phyloP scores from a whole-genome alignment of 2,113 vertebrate genomes.

The Myotis lucifugus region DNA sequence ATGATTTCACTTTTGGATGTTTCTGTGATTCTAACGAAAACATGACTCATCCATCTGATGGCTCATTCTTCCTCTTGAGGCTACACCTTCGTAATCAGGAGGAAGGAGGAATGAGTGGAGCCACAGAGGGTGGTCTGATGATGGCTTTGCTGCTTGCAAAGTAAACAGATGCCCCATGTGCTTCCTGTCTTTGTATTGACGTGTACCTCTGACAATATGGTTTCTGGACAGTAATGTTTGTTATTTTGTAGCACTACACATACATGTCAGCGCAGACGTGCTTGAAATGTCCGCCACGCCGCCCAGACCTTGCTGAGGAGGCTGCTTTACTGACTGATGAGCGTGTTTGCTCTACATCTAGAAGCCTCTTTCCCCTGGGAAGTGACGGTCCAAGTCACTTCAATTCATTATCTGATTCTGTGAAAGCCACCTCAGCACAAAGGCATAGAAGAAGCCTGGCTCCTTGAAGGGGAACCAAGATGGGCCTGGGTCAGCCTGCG shows the following conservation, averaged over 20 bases:
- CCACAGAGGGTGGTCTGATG: background rate
- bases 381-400: background rate
- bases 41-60: conserved; percentile 55
- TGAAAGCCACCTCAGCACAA: background rate
- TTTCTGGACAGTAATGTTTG: background rate
- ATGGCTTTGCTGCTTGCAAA: background rate
- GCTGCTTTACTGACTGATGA: background rate
- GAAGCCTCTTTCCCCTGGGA: background rate
- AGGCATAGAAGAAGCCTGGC: background rate
- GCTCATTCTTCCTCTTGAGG: conserved; percentile 58
- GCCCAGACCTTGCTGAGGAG: background rate
- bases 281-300: too few species aligned
- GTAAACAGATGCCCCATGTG: background rate
- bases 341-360: background rate
- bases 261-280: background rate
- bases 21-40: conserved; percentile 69
- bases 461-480: background rate
- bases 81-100: conserved; percentile 14
- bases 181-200: background rate
- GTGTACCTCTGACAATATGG: background rate
- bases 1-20: conserved; percentile 75
- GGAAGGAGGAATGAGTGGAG: background rate
- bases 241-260: background rate
- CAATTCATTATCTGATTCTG: too few species aligned
- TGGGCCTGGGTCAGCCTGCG: too few species aligned